A percentile compares a stretch with the other conserved stretches of the same genome.
These are phyloP conservation scores for Agrotis exclamationis DNA, from an alignment of 2,888 invertebrate genomes.

Conservation along the genomic window DNA sequence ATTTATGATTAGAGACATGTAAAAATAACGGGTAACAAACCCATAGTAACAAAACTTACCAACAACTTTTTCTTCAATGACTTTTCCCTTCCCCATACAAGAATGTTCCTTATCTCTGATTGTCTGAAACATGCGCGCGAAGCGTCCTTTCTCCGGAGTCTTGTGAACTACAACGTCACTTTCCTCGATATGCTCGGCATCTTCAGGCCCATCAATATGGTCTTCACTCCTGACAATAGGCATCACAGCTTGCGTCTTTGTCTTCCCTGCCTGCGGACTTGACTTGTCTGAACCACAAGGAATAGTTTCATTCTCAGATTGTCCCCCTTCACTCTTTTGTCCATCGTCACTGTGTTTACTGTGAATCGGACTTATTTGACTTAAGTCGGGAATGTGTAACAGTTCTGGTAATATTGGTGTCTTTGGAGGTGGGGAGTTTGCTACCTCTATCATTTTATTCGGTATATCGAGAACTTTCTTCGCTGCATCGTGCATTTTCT, in stretches of 20 bases:
- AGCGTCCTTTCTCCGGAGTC: slow-evolving; percentile 83
- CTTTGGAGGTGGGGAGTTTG: slow-evolving; percentile 86
- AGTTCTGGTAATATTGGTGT: slow-evolving; percentile 85
- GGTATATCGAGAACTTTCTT: slow-evolving; percentile 82
- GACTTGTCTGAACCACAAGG: slow-evolving; percentile 88
- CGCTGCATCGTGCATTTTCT: slow-evolving; percentile 66
- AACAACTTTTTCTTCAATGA: slow-evolving; percentile 85
- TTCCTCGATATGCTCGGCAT: slow-evolving; percentile 76
- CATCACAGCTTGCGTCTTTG: slow-evolving; percentile 88
- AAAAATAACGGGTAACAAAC: not conserved
- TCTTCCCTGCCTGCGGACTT: slow-evolving; percentile 85
- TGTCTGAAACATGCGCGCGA: slow-evolving; percentile 85
- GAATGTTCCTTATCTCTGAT: slow-evolving; percentile 87
- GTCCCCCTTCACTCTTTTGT: slow-evolving; percentile 85
- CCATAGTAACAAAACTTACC: slow-evolving; percentile 72
- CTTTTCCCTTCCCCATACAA: slow-evolving; percentile 89
- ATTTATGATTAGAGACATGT: not conserved
- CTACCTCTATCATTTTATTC: slow-evolving; percentile 78
- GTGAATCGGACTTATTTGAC: slow-evolving; percentile 83
- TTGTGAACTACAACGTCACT: slow-evolving; percentile 83
- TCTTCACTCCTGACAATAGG: slow-evolving; percentile 88
- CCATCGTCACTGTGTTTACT: slow-evolving; percentile 87
- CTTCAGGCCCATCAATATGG: slow-evolving; percentile 78
- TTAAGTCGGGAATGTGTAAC: slow-evolving; percentile 83
- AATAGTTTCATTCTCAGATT: slow-evolving; percentile 89